Evolutionary conservation across 2,888 invertebrate genomes (phyloP).

Genomic region (Zaprionus lineosus): DNA sequence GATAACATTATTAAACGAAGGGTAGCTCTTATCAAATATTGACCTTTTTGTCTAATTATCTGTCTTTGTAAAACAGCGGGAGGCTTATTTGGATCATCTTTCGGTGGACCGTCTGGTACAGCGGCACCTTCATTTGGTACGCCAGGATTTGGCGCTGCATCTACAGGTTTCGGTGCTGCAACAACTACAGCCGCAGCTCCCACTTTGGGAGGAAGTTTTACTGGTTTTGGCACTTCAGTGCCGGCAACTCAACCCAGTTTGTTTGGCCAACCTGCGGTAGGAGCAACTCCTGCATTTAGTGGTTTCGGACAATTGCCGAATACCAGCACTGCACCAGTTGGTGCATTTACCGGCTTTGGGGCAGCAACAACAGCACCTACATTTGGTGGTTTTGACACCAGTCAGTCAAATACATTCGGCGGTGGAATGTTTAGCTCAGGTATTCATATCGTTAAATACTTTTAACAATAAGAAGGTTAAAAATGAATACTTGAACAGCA

Average conservation of each 20-base stretch:
- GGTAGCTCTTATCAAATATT: conserved; percentile 29
- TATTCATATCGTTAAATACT: conserved; percentile 34
- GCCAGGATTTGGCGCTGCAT: conserved; percentile 59
- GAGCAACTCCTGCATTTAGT: conserved; percentile 83
- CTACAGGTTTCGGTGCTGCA: conserved; percentile 63
- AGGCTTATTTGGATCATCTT: conserved; percentile 78
- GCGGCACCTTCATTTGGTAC: conserved; percentile 51
- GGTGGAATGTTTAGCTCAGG: conserved; percentile 50
- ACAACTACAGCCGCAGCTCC: conserved; percentile 65
- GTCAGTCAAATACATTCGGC: conserved; percentile 46
- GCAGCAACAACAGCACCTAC: conserved; percentile 81
- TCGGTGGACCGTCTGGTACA: conserved; percentile 60
- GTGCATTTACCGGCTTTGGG: conserved; percentile 80
- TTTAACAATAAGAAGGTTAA: conserved; percentile 1
- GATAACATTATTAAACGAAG: conserved; percentile 48
- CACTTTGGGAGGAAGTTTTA: conserved; percentile 77
- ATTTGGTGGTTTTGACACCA: conserved; percentile 83
- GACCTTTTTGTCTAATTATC: conserved; percentile 49
- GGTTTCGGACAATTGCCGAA: conserved; percentile 79
- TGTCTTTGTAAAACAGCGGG: conserved; percentile 57
- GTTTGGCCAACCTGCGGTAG: conserved; percentile 75
- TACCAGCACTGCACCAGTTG: conserved; percentile 50
- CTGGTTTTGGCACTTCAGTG: conserved; percentile 82
- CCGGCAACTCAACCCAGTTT: conserved; percentile 80
- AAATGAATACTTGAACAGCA: conserved; percentile 42